Evolutionary conservation across 2,797 vertebrate genomes (phyloP), one percentile per base, ranked within the genome.

Genomic region (Argya squamiceps): DNA sequence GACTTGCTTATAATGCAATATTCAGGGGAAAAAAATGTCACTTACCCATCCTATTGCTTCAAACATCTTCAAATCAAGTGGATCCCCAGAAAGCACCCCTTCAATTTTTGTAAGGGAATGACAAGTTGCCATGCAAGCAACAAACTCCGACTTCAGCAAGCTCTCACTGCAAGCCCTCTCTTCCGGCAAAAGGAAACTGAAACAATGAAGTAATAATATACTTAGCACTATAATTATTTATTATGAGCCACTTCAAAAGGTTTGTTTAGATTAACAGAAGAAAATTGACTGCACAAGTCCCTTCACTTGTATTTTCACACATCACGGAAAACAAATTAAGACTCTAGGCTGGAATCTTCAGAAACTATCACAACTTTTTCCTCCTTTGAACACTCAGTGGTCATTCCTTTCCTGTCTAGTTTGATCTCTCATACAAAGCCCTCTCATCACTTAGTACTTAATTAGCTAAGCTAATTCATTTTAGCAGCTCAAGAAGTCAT

Each of bases 81-180:
- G 99, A 95, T 99, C 99, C 91, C 99, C 99, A 83, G 99, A 99
- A 93, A 99, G 98, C 37, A 99, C 98, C 44, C 99, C 99, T 88
- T 99, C 99, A 83, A 99, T 99, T 98, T 99, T 99, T 83, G 99
- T 99, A 65, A 99, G 99, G 37, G 99, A 99, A 97, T 99, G 99
- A 97, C 99, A 99, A 77, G 99, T 98, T 96, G 99, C 99, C 99
- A 99, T 99, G 96, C 99, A 99, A 76, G 99, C 99, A 91, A 99
- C 98, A 97, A 99, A 99, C 93, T 98, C 99, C 47, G 99, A 99
- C 97, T 98, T 99, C 86, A 99, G 98, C 96, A 99, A 97, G 95
- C 97, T 98, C 93, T 99, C 98, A 86, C 98, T 99, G 96, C 98
- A 99, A 86, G 98, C 97, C 26, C 98, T 99, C 96, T 99, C 98